A percentile compares a stretch with the other conserved stretches of the same genome.
These are phyloP conservation scores for Gastrophysa polygoni DNA, from an alignment of 2,888 invertebrate species.

Conservation along the genomic window DNA sequence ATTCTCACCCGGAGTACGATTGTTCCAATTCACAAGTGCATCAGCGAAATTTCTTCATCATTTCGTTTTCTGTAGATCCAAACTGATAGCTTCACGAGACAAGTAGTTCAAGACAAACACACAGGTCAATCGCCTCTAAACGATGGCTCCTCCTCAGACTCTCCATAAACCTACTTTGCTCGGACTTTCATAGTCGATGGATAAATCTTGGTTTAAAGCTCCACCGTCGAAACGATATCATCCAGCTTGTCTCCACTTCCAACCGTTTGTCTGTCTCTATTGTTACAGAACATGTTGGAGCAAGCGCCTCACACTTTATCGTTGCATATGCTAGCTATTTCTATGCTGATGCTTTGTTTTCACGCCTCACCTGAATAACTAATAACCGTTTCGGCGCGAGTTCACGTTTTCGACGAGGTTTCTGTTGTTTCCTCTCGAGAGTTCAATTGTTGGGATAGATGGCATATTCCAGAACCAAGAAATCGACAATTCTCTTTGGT, in stretches of 20 bases:
- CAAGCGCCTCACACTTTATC: slow-evolving; percentile 15
- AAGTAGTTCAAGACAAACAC: background rate
- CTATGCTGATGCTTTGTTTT: slow-evolving; percentile 17
- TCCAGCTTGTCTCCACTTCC: slow-evolving; percentile 13
- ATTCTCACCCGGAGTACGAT: no score
- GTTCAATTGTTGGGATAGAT: no score
- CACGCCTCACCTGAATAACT: slow-evolving; percentile 13
- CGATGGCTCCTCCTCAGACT: background rate
- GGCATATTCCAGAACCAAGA: no score
- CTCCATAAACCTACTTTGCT: slow-evolving; percentile 10
- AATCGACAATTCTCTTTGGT: no score
- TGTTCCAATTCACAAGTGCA: no score
- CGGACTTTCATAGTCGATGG: slow-evolving; percentile 9
- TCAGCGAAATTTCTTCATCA: no score
- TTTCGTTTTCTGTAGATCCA: background rate
- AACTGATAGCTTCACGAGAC: background rate
- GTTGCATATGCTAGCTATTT: slow-evolving; percentile 12
- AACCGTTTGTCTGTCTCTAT: slow-evolving; percentile 11
- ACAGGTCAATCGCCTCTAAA: slow-evolving; percentile 12
- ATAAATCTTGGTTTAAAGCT: slow-evolving; percentile 14
- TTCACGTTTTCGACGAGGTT: background rate
- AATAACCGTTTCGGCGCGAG: slow-evolving; percentile 10
- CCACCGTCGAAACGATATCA: slow-evolving; percentile 7
- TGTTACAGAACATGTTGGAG: slow-evolving; percentile 13
- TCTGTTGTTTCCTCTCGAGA: background rate